phyloP scores from a whole-genome alignment of 1,140 invertebrate genomes.

The Holotrichia oblita region DNA sequence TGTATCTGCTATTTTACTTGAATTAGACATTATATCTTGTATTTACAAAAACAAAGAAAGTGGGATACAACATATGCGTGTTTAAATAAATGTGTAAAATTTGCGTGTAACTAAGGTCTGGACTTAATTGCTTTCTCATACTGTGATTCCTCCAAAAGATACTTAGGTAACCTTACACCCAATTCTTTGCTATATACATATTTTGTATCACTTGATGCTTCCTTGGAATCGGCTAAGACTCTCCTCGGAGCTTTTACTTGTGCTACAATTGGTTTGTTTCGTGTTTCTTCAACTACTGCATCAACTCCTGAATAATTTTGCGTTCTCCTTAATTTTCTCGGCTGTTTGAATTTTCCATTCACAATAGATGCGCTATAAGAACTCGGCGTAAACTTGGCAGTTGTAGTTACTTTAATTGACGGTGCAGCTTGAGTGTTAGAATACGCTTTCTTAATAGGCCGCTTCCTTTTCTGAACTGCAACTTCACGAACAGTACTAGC shows the following conservation, averaged over 20 bases:
- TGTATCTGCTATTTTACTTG: neutral
- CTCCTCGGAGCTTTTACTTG: conserved; percentile 62
- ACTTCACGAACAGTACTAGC: neutral
- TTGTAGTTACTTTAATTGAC: conserved; percentile 38
- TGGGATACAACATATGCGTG: neutral
- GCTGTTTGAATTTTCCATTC: conserved; percentile 37
- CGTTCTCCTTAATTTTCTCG: conserved; percentile 37
- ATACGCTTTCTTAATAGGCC: conserved; percentile 48
- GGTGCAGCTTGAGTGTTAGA: conserved; percentile 40
- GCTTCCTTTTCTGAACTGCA: conserved; percentile 42
- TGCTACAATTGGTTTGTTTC: neutral
- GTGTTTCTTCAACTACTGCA: conserved; percentile 29
- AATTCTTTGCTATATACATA: conserved; percentile 70
- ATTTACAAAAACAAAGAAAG: neutral
- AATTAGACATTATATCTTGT: neutral
- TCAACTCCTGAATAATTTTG: conserved; percentile 37
- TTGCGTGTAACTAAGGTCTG: neutral
- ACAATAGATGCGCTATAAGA: neutral
- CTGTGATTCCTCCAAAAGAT: conserved; percentile 73
- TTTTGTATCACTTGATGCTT: conserved; percentile 70
- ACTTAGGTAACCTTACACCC: conserved; percentile 71
- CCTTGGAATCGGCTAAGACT: conserved; percentile 63
- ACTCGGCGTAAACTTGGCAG: conserved; percentile 28
- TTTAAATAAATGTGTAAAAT: neutral
- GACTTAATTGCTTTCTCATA: conserved; percentile 72